These are phyloP conservation scores for Lingula anatina DNA, from an alignment of 2,888 invertebrate genomes.

Conservation along the genomic window DNA sequence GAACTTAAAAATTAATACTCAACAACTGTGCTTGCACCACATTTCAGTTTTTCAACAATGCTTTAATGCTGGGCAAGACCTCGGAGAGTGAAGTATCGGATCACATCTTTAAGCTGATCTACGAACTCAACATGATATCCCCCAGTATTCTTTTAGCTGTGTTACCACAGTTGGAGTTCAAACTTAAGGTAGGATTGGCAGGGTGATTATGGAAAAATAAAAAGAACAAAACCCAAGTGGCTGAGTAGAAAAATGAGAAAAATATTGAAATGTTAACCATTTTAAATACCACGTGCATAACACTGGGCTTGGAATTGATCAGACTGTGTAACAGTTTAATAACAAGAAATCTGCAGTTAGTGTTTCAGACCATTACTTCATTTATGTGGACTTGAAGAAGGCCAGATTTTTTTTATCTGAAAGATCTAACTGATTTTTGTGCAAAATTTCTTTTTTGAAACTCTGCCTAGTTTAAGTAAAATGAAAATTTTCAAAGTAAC, in stretches of 20 bases:
- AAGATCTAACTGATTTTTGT: too few relatives aligned
- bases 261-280: background rate
- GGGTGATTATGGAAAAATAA: background rate
- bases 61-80: conserved; percentile 85
- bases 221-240: background rate
- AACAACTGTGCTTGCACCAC: too few relatives aligned
- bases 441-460: too few relatives aligned
- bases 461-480: too few relatives aligned
- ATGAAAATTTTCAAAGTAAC: too few relatives aligned
- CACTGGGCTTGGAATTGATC: too few relatives aligned
- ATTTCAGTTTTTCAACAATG: conserved; percentile 87
- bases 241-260: background rate
- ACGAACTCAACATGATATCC: conserved; percentile 90
- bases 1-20: too few relatives aligned
- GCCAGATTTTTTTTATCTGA: too few relatives aligned
- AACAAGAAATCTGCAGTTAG: background rate
- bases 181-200: conserved; percentile 57
- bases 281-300: too few relatives aligned
- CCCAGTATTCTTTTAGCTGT: conserved; percentile 81
- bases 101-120: conserved; percentile 85
- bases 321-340: background rate
- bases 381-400: too few relatives aligned
- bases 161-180: conserved; percentile 91
- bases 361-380: too few relatives aligned
- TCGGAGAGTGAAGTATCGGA: conserved; percentile 48